Conservation (phyloP, 2,888 invertebrate genomes). For the Cosmorhoe ocellata region DNA sequence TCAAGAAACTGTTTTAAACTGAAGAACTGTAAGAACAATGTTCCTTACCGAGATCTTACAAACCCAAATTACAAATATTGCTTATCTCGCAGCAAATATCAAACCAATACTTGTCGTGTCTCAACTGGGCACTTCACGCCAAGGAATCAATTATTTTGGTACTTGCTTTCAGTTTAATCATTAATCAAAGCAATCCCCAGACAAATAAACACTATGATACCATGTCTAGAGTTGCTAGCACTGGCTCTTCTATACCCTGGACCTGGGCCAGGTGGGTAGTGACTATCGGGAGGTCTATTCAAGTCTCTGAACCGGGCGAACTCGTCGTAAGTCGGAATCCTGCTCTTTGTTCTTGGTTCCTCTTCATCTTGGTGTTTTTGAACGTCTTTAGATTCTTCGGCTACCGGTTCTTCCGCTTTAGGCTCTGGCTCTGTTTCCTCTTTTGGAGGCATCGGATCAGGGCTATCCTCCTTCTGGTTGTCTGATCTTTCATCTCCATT, state of each 20-base stretch:
- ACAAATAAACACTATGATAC: constrained; percentile 10
- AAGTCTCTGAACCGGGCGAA: constrained; percentile 46
- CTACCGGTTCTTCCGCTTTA: constrained; percentile 11
- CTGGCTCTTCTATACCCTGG: constrained; percentile 29
- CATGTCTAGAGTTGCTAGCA: constrained; percentile 8
- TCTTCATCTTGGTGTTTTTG: constrained; percentile 21
- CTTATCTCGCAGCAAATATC: too few species aligned
- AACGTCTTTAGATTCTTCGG: constrained; percentile 13
- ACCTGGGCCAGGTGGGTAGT: constrained; percentile 43
- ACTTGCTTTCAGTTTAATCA: too few species aligned
- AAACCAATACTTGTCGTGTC: too few species aligned
- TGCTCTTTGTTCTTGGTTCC: constrained; percentile 31
- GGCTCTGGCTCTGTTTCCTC: constrained; percentile 4
- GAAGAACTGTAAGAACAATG: too few species aligned
- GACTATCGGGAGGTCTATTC: constrained; percentile 53
- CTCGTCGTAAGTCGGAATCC: constrained; percentile 54
- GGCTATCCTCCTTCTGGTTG: constrained; percentile 7
- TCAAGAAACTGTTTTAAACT: too few species aligned
- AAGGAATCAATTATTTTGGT: too few species aligned
- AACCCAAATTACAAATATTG: too few species aligned
- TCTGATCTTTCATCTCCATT: constrained; percentile 15
- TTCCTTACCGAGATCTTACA: too few species aligned
- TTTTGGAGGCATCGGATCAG: constrained; percentile 3
- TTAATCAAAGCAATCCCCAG: background rate
- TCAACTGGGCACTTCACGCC: too few species aligned